Evolutionary conservation across 2,797 vertebrate genomes (phyloP).

Genomic region (Rhincodon typus): DNA sequence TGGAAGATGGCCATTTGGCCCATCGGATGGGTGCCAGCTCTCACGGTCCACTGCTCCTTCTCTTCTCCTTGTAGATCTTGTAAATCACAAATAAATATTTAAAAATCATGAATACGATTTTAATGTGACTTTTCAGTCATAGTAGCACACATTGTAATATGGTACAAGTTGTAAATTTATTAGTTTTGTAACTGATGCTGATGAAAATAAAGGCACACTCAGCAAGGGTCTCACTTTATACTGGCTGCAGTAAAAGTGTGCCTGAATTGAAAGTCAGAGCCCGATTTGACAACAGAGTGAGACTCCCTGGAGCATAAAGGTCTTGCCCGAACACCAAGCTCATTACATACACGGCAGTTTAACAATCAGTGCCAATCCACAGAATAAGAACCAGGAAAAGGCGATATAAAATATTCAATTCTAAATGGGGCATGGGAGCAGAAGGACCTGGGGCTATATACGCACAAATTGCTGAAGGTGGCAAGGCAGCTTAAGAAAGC

Average conservation of each 20-base stretch:
- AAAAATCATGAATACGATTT: background rate
- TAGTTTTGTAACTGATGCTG: background rate
- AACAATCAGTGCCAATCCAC: background rate
- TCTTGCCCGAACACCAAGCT: background rate
- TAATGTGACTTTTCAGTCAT: background rate
- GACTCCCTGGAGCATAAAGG: background rate
- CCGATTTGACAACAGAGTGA: background rate
- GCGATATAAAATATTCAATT: too few relatives aligned
- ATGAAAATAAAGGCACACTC: background rate
- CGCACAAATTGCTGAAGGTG: too few relatives aligned
- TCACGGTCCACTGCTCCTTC: background rate
- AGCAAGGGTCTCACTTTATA: background rate
- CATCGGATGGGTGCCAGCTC: background rate
- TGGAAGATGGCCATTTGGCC: background rate
- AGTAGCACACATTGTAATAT: background rate
- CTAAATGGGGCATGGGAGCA: too few relatives aligned
- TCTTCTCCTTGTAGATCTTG: background rate
- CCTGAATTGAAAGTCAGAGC: background rate
- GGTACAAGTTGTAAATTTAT: background rate
- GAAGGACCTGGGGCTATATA: too few relatives aligned
- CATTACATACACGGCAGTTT: background rate
- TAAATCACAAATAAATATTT: background rate
- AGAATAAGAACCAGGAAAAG: too few relatives aligned
- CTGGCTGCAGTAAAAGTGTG: background rate
- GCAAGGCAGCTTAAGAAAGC: too few relatives aligned